Evolutionary conservation across 1,140 invertebrate genomes (phyloP).

Genomic region (Eciton burchellii): DNA sequence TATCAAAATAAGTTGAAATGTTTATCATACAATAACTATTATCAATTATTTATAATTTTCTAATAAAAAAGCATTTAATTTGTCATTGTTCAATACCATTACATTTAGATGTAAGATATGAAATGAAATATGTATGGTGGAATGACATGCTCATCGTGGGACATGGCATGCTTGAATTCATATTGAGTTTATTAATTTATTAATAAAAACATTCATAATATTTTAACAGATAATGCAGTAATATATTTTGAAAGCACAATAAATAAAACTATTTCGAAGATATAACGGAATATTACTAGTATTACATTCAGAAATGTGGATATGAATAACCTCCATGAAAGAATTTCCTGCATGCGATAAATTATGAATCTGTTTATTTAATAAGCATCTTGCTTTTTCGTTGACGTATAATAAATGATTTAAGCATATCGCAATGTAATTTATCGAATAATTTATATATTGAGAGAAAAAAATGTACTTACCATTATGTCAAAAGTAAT

Average conservation of each 20-base stretch:
- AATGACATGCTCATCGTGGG: no score
- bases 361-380: slow-evolving; percentile 32
- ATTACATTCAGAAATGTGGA: background rate
- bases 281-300: slow-evolving; percentile 4
- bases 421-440: background rate
- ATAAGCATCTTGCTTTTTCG: slow-evolving; percentile 36
- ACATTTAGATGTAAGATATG: background rate
- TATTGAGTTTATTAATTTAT: background rate
- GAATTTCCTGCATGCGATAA: background rate
- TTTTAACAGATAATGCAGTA: background rate
- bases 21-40: slow-evolving; percentile 25
- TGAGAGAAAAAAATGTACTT: background rate
- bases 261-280: background rate
- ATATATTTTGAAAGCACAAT: background rate
- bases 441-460: slow-evolving; percentile 11
- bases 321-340: background rate
- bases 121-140: no score
- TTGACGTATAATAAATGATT: slow-evolving; percentile 1
- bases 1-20: slow-evolving; percentile 46
- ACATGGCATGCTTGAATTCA: background rate
- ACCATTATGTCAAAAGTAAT: slow-evolving; percentile 48
- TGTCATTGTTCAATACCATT: background rate
- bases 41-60: background rate
- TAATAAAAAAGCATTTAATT: slow-evolving; percentile 11
- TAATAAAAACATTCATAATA: background rate